phyloP scores from a whole-genome alignment of 2,113 vertebrate genomes.

The Triplophysa dalaica region DNA sequence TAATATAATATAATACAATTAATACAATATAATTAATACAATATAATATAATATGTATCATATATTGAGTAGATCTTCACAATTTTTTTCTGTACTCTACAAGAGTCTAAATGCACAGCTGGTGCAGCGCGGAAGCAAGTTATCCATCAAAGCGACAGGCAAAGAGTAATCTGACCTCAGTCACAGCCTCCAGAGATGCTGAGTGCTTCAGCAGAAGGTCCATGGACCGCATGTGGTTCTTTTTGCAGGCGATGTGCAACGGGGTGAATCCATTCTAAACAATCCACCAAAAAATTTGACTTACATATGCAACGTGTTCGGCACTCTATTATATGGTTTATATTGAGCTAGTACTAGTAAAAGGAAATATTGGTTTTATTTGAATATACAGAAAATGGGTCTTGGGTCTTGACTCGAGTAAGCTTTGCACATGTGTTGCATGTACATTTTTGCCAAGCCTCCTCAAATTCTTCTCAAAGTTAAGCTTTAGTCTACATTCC shows the following conservation, averaged over 20 bases:
- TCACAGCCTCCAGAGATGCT: slow-evolving; percentile 92
- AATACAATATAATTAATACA: not conserved
- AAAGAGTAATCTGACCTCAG: slow-evolving; percentile 79
- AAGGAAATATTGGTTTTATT: too few relatives aligned
- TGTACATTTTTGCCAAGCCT: too few relatives aligned
- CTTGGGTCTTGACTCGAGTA: too few relatives aligned
- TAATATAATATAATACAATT: not conserved
- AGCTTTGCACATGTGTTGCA: too few relatives aligned
- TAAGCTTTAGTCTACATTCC: too few relatives aligned
- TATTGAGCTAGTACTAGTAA: too few relatives aligned
- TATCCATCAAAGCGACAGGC: slow-evolving; percentile 35
- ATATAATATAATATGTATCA: not conserved
- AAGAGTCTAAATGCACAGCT: slow-evolving; percentile 4
- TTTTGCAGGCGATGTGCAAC: slow-evolving; percentile 97
- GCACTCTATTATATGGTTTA: too few relatives aligned
- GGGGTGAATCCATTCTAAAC: slow-evolving; percentile 95
- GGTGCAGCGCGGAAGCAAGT: not conserved
- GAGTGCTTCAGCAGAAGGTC: slow-evolving; percentile 94
- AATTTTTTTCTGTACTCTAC: not conserved
- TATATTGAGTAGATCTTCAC: too few relatives aligned
- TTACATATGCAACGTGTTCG: not conserved
- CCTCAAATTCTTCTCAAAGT: too few relatives aligned
- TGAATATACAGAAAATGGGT: too few relatives aligned
- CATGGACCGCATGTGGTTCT: slow-evolving; percentile 96
- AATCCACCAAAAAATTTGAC: slow-evolving; percentile 10